Base-by-base conservation (phyloP, 53 echinoderm and acorn worm genomes). In the Holothuria scabra region DNA sequence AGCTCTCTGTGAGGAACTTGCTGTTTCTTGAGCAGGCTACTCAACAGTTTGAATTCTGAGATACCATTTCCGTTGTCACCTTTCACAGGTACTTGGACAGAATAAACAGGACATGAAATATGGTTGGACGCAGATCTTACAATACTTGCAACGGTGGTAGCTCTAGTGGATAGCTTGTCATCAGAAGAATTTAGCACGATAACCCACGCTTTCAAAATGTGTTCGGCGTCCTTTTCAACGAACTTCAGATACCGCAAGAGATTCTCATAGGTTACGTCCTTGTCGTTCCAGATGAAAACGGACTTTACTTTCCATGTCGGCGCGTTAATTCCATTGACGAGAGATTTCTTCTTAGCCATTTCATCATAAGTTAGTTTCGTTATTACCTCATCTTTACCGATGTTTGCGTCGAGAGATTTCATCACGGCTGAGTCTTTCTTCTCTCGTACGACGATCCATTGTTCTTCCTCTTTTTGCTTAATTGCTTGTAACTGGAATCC, bases 41-140 rank as follows among this genome's bases (percentile, higher is more conserved):
- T 30, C 29, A 78, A 55, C n/a, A 89, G 84, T 24, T 55, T 49
- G 28, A 84, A 35, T 25, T 84, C 89, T 56, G 76, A 76, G 32
- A 78, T 86, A 2, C 52, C 52, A 52, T 52, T 52, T 8, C 52
- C 52, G 59, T 85, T 81, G 29, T 66, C 79, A 44, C 79, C 81
- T 55, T 89, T 81, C 29, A 67, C 81, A 8, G 85, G 69, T 26
- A 85, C 76, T 63, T 91, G 68, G 20, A 91, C 81, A 12, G 89
- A 86, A 24, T 76, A 74, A 34, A 91, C 28, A 24, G 93, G 93
- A n/a, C 84, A 85, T 41, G 82, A 83, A 28, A 80, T 86, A 38
- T 76, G 74, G 75, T 93, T 93, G 31, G 91, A 85, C 9, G 89
- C 91, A 23, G 91, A 85, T 25, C 91, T 88, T 34, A 93, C 82